Conservation (phyloP, 2,797 vertebrate genomes). For the Sylvilagus floridanus region DNA sequence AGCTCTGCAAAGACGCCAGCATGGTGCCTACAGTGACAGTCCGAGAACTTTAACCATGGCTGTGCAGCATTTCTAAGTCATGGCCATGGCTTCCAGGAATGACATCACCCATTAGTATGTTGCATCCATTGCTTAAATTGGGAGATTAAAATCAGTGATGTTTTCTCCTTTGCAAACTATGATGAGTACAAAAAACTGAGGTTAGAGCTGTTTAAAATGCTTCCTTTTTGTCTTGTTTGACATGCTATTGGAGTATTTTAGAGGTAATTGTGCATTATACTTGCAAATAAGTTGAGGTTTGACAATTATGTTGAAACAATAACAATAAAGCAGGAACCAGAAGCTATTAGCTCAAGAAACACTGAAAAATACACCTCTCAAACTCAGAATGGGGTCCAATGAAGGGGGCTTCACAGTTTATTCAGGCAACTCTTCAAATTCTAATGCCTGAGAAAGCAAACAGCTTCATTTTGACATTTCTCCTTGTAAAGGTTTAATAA, state of each 20-base stretch:
- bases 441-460: constrained; percentile 68
- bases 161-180: constrained; percentile 76
- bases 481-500: constrained; percentile 68
- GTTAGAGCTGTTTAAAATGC: constrained; percentile 83
- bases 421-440: constrained; percentile 69
- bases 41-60: constrained; percentile 82
- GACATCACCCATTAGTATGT: constrained; percentile 67
- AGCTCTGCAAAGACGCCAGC: constrained; percentile 2
- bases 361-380: constrained; percentile 20
- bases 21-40: constrained; percentile 75
- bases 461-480: constrained; percentile 69
- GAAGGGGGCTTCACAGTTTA: constrained; percentile 60
- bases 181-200: constrained; percentile 70
- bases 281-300: constrained; percentile 83
- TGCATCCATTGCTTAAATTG: constrained; percentile 84
- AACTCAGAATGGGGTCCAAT: constrained; percentile 42
- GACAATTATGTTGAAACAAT: constrained; percentile 77
- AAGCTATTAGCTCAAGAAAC: constrained; percentile 71
- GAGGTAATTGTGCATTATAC: constrained; percentile 81
- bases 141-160: constrained; percentile 76
- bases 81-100: constrained; percentile 81
- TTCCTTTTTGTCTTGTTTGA: constrained; percentile 81
- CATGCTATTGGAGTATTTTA: constrained; percentile 77
- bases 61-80: constrained; percentile 72
- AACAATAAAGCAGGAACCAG: constrained; percentile 78